Evolutionary conservation across 2,113 vertebrate species (phyloP).

Genomic region (Etheostoma spectabile): DNA sequence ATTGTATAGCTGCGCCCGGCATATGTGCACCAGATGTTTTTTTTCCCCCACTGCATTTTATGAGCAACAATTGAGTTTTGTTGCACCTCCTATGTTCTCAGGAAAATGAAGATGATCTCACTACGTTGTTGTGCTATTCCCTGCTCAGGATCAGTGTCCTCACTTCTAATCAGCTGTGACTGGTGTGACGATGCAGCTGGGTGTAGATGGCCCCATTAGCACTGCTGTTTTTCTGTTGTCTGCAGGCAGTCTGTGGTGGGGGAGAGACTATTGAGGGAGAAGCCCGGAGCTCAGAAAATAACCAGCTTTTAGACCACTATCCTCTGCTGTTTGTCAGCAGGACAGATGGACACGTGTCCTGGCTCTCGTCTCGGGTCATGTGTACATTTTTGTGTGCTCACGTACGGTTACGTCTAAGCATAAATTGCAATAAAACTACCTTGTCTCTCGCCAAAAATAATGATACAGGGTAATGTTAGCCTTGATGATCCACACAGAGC

Average conservation of each 20-base stretch:
- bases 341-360: background rate
- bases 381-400: background rate
- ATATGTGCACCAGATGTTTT: constrained; percentile 42
- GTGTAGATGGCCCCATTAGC: background rate
- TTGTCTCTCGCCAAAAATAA: background rate
- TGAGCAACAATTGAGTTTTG: background rate
- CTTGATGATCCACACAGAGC: background rate
- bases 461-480: background rate
- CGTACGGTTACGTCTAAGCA: background rate
- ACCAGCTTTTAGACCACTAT: constrained; percentile 10
- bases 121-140: no score
- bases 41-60: background rate
- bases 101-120: background rate
- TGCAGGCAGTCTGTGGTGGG: background rate
- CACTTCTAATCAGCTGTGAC: constrained; percentile 23
- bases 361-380: constrained; percentile 7
- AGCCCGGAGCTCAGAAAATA: constrained; percentile 15
- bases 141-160: constrained; percentile 7
- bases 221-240: background rate
- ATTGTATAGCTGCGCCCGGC: background rate
- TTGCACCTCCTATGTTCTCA: background rate
- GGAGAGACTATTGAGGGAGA: constrained; percentile 4
- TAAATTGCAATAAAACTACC: background rate
- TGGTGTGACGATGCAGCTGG: constrained; percentile 21
- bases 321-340: constrained; percentile 1